Base-by-base conservation (phyloP, 2,113 vertebrate genomes). In the Callipepla squamata region DNA sequence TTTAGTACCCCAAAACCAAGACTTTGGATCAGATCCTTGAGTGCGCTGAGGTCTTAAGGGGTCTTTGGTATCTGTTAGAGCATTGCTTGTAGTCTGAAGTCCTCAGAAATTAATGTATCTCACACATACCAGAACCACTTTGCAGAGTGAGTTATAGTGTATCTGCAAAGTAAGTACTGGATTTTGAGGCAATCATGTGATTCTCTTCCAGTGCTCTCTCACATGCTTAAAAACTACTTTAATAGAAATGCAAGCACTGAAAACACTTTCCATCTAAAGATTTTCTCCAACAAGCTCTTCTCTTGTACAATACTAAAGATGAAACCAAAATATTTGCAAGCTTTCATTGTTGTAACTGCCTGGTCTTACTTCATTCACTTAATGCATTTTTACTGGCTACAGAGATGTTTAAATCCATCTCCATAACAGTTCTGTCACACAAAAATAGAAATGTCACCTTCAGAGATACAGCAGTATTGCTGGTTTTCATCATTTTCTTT, bases 1-100 rank as follows among this genome's bases (percentile, higher is more conserved):
- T 76, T 38, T 76, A 44, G 7, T 66, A 28, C 21, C 11, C 42
- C 47, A 61, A 4, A 15, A 11, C 72, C 28, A 0, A 0, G 6
- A 1, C 0, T 0, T 4, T 21, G 7, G 7, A 44, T 91, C 30
- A 65, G 48, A 76, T 20, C 22, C 6, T 40, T 55, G 7, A 47
- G 25, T 47, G 61, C 19, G 26, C 5, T 23, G 20, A 15, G 53
- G 6, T 22, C 47, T 45, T 45, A n/a, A 45, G 44, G 30, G 10
- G 42, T 21, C 45, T 45, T 63, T n/a, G 40, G 19, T 36, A 36
- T 69, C 40, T 48, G 30, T 13, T 1, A 38, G 21, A 77, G 9
- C 18, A 47, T 19, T 50, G 8, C 6, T 47, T 80, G 61, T 26
- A 40, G 8, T 30, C 32, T 0, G 1, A 34, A 3, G 0, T 28